Conservation (phyloP, 1,140 invertebrate species). For the Dinothrombium tinctorium region DNA sequence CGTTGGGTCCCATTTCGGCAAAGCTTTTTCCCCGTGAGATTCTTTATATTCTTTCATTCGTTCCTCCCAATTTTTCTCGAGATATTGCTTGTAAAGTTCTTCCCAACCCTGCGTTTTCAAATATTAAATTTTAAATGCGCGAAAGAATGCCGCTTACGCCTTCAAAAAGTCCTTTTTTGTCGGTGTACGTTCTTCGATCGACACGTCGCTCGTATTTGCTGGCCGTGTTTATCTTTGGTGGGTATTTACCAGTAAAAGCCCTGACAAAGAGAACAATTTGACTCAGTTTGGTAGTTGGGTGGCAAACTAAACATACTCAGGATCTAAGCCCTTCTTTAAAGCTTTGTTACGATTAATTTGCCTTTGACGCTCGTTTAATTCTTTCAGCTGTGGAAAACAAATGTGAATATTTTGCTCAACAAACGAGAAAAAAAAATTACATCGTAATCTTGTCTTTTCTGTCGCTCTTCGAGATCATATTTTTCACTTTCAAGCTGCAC, state of each 20-base stretch:
- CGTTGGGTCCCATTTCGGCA: constrained; percentile 16
- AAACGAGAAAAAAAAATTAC: constrained; percentile 35
- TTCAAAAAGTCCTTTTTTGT: constrained; percentile 24
- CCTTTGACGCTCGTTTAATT: constrained; percentile 23
- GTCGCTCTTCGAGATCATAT: constrained; percentile 95
- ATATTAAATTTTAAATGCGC: too few relatives aligned
- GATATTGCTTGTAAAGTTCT: constrained; percentile 10
- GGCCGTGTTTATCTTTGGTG: constrained; percentile 33
- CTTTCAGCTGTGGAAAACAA: constrained; percentile 20
- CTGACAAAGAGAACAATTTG: constrained; percentile 21
- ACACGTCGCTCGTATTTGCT: constrained; percentile 32
- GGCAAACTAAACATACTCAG: constrained; percentile 16
- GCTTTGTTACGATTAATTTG: constrained; percentile 24
- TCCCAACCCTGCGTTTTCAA: constrained; percentile 17
- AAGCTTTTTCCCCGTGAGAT: constrained; percentile 6
- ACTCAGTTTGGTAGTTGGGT: neutral
- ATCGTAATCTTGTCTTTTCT: constrained; percentile 98
- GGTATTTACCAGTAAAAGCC: constrained; percentile 81
- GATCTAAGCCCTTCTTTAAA: constrained; percentile 22
- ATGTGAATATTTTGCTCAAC: neutral
- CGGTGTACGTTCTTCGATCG: constrained; percentile 26
- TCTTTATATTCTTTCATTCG: constrained; percentile 16
- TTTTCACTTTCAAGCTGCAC: constrained; percentile 94
- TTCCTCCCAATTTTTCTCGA: constrained; percentile 15
- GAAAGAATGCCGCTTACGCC: constrained; percentile 23